phyloP scores from a whole-genome alignment of 1,140 invertebrate species.

The Euborellia annulipes region DNA sequence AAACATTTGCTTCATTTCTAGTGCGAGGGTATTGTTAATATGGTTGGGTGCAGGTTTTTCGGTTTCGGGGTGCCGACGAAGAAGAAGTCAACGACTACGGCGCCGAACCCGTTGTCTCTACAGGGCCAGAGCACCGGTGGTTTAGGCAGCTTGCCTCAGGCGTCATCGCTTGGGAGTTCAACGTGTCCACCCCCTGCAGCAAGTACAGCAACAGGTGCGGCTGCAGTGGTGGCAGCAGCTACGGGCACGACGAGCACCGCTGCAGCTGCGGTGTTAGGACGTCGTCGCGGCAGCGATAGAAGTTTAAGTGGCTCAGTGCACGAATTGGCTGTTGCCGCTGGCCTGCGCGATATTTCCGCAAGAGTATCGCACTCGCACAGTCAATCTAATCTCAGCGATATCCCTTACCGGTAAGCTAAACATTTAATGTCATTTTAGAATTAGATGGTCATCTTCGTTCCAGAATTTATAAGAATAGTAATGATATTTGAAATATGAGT shows the following conservation, averaged over 20 bases:
- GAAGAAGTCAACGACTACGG: constrained; percentile 57
- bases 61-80: constrained; percentile 70
- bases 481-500: no score
- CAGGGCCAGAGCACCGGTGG: constrained; percentile 16
- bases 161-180: no score
- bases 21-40: no score
- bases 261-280: constrained; percentile 27
- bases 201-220: constrained; percentile 17
- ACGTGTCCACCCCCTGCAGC: constrained; percentile 7
- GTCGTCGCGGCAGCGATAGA: constrained; percentile 59
- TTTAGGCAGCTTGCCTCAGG: no score
- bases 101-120: constrained; percentile 26
- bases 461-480: no score
- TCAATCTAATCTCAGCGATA: constrained; percentile 65
- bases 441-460: no score
- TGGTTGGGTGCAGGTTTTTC: constrained; percentile 75
- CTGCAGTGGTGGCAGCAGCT: constrained; percentile 16
- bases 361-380: constrained; percentile 60
- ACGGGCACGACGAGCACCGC: constrained; percentile 19
- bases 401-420: constrained; percentile 51
- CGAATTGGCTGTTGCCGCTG: constrained; percentile 48
- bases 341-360: constrained; percentile 34
- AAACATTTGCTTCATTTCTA: no score
- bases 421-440: no score
- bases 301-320: constrained; percentile 66